Evolutionary conservation across 2,888 invertebrate species (phyloP), one percentile per base, ranked within the genome.

Genomic region (Sarcophaga caerulescens): DNA sequence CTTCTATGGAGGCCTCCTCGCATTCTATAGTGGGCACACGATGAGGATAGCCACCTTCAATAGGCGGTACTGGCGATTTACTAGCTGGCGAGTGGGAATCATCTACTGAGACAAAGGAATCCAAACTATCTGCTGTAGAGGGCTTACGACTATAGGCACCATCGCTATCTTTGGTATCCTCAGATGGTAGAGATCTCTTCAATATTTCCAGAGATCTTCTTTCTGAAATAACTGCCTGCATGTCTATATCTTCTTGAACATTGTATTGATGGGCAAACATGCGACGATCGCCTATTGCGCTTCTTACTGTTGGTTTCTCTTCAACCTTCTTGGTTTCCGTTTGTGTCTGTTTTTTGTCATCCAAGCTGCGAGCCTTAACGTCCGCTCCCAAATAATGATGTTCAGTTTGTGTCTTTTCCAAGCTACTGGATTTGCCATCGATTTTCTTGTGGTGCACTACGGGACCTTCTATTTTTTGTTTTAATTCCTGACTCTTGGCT

Each of bases 351-450:
- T 90, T 91, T 89, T 95, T 94, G 88, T 95, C 94, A 90, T 96
- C 96, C 21, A 96, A 93, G 89, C 96, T 96, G 90, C 95, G 95
- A 0, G 96, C 95, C 90, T 96, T 96, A 0, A 95, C 94, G 91
- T 96, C 96, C 0, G 94, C 92, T 44, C 94, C 94, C 1, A 95
- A 93, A 60, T 95, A 93, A 88, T 95, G 95, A 75, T 94, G 93
- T 76, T 96, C 95, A 1, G 93, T 94, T 82, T 95, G 95, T 81
- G 95, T 95, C 90, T 95, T 94, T 88, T 96, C 96, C 81, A 96
- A 93, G 89, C 96, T 96, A 89, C 95, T 95, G 0, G 96, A 95
- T 88, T 96, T 96, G 2, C 93, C 90, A 88, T 94, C 94, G 0
- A 95, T 94, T 88, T 95, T 95, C 88, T 95, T 95, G 88, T 95